A percentile compares a stretch with the other conserved stretches of the same genome.
Evolutionary conservation across 2,113 vertebrate species (phyloP).

Genomic region (Verasper variegatus): DNA sequence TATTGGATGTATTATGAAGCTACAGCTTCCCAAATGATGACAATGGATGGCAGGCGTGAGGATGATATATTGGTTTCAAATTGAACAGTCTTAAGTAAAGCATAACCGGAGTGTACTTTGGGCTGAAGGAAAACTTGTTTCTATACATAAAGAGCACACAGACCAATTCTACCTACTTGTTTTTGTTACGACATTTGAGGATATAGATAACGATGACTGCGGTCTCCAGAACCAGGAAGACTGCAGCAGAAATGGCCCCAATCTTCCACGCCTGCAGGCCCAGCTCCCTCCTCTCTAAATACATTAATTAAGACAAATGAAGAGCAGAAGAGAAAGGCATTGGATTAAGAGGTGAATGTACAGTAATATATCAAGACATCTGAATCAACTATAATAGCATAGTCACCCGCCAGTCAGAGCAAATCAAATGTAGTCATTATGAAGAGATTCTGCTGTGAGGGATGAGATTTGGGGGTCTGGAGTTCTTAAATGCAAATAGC

Average conservation of each 20-base stretch:
- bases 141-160: background rate
- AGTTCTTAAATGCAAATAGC: no score
- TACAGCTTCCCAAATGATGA: constrained; percentile 15
- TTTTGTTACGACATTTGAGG: constrained; percentile 73
- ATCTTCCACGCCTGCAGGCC: constrained; percentile 80
- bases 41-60: constrained; percentile 10
- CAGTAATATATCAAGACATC: background rate
- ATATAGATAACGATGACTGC: constrained; percentile 76
- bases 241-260: constrained; percentile 76
- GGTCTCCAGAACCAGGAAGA: constrained; percentile 77
- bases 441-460: no score
- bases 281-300: constrained; percentile 57
- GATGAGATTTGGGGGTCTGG: no score
- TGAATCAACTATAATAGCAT: background rate
- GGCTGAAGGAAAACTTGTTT: no score
- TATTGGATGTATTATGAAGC: constrained; percentile 23
- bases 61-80: constrained; percentile 12
- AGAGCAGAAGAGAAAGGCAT: background rate
- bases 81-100: background rate
- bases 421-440: no score
- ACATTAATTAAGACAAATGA: constrained; percentile 21
- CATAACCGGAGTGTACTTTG: no score
- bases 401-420: no score
- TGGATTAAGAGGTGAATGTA: constrained; percentile 3
- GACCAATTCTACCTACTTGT: constrained; percentile 59